Conservation (phyloP, 2,888 invertebrate species). For the Gasteruption jaculator region DNA sequence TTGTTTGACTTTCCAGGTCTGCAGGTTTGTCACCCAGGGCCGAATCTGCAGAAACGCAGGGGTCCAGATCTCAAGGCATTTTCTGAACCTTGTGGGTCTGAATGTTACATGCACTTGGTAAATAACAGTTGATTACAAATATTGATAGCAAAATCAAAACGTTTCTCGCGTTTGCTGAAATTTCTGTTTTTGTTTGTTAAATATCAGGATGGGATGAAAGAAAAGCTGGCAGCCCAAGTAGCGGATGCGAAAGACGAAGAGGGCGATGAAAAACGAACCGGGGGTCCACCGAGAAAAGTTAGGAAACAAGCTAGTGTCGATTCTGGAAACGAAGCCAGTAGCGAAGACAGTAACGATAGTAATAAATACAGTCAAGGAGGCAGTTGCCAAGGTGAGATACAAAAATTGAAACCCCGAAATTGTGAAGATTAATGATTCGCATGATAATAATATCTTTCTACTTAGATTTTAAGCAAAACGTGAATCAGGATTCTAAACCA, state of each 20-base stretch:
- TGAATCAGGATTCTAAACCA: constrained; percentile 45
- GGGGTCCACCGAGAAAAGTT: constrained; percentile 56
- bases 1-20: constrained; percentile 59
- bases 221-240: constrained; percentile 68
- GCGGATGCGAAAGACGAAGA: constrained; percentile 58
- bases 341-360: constrained; percentile 91
- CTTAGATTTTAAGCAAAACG: constrained; percentile 48
- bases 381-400: constrained; percentile 44
- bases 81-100: constrained; percentile 78
- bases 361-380: constrained; percentile 71
- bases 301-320: constrained; percentile 67
- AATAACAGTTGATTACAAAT: constrained; percentile 32
- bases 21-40: constrained; percentile 86
- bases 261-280: constrained; percentile 50
- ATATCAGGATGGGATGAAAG: constrained; percentile 75
- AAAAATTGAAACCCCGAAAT: too few relatives aligned
- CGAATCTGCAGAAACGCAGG: constrained; percentile 81
- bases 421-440: too few relatives aligned
- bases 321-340: constrained; percentile 90
- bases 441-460: constrained; percentile 6
- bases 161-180: constrained; percentile 10
- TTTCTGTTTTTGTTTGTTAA: constrained; percentile 5
- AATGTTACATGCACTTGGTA: constrained; percentile 86
- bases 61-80: constrained; percentile 86
- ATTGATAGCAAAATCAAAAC: constrained; percentile 11